phyloP scores from a whole-genome alignment of 2,797 vertebrate species.

The Sebastolobus altivelis region DNA sequence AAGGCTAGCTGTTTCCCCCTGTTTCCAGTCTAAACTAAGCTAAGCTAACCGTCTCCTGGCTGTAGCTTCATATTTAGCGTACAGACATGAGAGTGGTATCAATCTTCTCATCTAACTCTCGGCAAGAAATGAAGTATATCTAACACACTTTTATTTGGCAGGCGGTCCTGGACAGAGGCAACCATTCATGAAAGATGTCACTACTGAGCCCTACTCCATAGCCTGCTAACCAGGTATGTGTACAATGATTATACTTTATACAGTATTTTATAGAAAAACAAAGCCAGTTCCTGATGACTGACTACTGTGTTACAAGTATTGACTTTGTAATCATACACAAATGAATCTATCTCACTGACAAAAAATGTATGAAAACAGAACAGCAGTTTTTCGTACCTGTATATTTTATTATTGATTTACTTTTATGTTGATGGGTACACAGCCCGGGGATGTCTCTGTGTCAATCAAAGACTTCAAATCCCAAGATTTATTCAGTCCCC shows the following conservation, averaged over 20 bases:
- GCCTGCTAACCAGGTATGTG: conserved; percentile 10
- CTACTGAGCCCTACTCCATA: background rate
- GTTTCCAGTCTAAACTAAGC: background rate
- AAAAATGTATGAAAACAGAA: conserved; percentile 20
- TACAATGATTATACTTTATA: background rate
- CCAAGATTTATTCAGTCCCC: conserved; percentile 53
- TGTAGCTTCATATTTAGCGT: background rate
- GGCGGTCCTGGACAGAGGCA: conserved; percentile 9
- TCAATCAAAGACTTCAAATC: conserved; percentile 61
- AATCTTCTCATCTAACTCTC: background rate
- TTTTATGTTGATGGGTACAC: conserved; percentile 40
- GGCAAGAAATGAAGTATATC: background rate
- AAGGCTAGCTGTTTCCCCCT: no score
- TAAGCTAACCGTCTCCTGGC: background rate
- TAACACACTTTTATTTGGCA: conserved; percentile 8
- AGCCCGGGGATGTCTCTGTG: conserved; percentile 42
- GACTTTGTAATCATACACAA: background rate
- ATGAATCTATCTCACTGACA: conserved; percentile 16
- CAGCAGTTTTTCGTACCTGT: conserved; percentile 22
- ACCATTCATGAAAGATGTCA: background rate
- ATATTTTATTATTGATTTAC: conserved; percentile 28
- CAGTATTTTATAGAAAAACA: conserved; percentile 1
- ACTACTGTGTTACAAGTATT: background rate
- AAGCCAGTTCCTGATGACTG: background rate
- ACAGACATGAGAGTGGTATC: background rate